Evolutionary conservation across 2,113 vertebrate genomes (phyloP).

Genomic region (Coryphaenoides rupestris): DNA sequence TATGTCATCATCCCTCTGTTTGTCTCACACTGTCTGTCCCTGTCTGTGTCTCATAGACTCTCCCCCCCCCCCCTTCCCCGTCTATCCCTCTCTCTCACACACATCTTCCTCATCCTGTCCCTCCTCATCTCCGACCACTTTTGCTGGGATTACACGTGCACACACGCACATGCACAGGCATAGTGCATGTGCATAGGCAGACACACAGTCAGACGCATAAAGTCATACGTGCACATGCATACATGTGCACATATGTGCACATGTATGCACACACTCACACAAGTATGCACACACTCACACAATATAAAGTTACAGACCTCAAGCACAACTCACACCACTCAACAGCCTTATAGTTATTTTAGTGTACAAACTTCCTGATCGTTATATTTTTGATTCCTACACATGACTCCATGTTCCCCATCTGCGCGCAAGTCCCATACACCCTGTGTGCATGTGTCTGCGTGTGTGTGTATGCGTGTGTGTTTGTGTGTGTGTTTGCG

Average conservation of each 20-base stretch:
- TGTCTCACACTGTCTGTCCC: conserved; percentile 5
- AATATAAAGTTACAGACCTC: not conserved
- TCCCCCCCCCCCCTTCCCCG: conserved; percentile 18
- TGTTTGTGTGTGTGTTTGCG: conserved; percentile 3
- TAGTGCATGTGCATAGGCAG: conserved; percentile 17
- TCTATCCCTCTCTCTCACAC: conserved; percentile 4
- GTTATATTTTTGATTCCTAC: too few species aligned
- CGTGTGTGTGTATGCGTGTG: not conserved
- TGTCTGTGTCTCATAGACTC: conserved; percentile 19
- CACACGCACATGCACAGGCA: conserved; percentile 2
- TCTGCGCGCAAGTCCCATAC: too few species aligned
- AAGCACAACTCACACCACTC: too few species aligned
- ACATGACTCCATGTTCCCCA: too few species aligned
- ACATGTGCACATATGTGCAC: conserved; percentile 1
- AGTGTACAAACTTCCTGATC: conserved; percentile 9
- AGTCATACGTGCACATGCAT: conserved; percentile 9
- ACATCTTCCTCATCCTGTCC: not conserved
- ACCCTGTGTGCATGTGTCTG: not conserved
- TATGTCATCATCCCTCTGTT: conserved; percentile 38
- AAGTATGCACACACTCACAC: too few species aligned
- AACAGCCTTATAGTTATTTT: conserved; percentile 1
- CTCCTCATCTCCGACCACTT: not conserved
- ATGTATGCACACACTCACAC: too few species aligned
- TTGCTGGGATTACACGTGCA: conserved; percentile 13
- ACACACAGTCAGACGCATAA: not conserved